phyloP scores from a whole-genome alignment of 2,888 invertebrate genomes.

The Cephus pygmeus region DNA sequence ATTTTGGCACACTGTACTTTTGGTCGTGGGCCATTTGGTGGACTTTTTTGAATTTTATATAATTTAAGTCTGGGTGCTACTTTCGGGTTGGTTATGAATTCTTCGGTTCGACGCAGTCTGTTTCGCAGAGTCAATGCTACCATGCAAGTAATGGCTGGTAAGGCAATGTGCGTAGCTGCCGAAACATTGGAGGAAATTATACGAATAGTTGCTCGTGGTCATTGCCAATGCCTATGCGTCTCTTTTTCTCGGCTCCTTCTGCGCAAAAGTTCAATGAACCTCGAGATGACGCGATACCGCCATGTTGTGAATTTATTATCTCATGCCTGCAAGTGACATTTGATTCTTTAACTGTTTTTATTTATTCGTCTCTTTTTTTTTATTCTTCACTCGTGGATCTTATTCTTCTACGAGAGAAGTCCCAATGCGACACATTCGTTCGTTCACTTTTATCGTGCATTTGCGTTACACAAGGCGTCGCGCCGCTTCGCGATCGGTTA shows the following conservation, averaged over 20 bases:
- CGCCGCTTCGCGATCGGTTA: not conserved
- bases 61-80: not conserved
- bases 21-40: not conserved
- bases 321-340: slow-evolving; percentile 43
- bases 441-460: not conserved
- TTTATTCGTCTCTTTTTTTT: slow-evolving; percentile 18
- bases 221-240: not conserved
- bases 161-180: not conserved
- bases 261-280: slow-evolving; percentile 45
- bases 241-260: not conserved
- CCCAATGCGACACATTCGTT: not conserved
- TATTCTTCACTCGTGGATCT: not conserved
- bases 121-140: not conserved
- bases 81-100: not conserved
- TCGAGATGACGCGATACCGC: slow-evolving; percentile 41
- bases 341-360: slow-evolving; percentile 28
- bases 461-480: not conserved
- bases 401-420: not conserved
- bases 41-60: not conserved
- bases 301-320: slow-evolving; percentile 59
- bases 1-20: not conserved
- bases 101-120: not conserved
- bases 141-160: not conserved
- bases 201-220: not conserved
- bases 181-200: not conserved